Conservation (phyloP, 1,140 invertebrate species). For the Pollicipes pollicipes region DNA sequence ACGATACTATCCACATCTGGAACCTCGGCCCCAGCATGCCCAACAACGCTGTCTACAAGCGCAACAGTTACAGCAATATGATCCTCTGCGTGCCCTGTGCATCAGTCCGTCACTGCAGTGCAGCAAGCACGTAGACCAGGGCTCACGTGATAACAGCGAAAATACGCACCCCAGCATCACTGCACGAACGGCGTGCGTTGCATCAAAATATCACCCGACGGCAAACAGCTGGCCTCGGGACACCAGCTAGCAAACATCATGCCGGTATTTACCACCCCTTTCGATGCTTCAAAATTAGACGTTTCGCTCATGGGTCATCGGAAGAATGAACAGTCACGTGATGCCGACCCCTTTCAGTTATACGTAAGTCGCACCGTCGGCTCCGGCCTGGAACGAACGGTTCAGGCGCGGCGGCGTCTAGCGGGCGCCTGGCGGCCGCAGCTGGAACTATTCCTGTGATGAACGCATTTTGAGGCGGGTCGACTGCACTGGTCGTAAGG, state of each 20-base stretch:
- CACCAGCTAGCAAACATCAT: slow-evolving; percentile 62
- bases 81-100: slow-evolving; percentile 76
- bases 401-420: too few relatives aligned
- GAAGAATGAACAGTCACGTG: too few relatives aligned
- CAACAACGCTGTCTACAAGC: slow-evolving; percentile 35
- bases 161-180: slow-evolving; percentile 34
- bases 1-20: slow-evolving; percentile 88
- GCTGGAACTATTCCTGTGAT: too few relatives aligned
- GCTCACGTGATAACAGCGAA: slow-evolving; percentile 21
- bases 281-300: too few relatives aligned
- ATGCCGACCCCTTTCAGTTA: too few relatives aligned
- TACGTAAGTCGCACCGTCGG: too few relatives aligned
- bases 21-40: slow-evolving; percentile 42
- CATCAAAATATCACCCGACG: slow-evolving; percentile 73
- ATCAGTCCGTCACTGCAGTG: slow-evolving; percentile 67
- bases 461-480: too few relatives aligned
- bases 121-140: slow-evolving; percentile 59
- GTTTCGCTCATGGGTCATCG: too few relatives aligned
- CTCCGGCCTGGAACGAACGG: too few relatives aligned
- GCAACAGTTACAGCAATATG: slow-evolving; percentile 83
- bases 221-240: slow-evolving; percentile 73
- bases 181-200: slow-evolving; percentile 75
- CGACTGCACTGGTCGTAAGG: too few relatives aligned
- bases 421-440: too few relatives aligned
- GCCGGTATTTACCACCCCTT: too few relatives aligned